Conservation (phyloP, 2,797 vertebrate genomes). For the Sorex maritimensis region DNA sequence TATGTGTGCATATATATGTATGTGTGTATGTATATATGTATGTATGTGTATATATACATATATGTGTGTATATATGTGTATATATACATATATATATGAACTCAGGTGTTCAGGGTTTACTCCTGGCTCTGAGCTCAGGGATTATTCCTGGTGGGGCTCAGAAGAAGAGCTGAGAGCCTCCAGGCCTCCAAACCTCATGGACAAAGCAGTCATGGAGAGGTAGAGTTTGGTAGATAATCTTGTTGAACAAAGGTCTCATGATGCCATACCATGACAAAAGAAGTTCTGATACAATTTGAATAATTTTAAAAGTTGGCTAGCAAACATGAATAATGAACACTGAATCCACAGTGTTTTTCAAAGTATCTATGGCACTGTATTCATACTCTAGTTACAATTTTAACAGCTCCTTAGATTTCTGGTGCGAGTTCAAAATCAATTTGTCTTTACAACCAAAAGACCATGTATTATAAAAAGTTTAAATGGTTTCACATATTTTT, state of each 20-base stretch:
- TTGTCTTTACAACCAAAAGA: neutral
- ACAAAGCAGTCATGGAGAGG: neutral
- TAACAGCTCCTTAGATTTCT: neutral
- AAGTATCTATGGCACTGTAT: neutral
- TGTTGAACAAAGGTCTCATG: neutral
- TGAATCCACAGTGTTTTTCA: neutral
- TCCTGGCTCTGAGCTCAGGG: no score
- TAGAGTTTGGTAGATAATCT: no score
- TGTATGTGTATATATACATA: no score
- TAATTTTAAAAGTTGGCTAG: neutral
- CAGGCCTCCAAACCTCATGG: neutral
- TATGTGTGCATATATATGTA: no score
- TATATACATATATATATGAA: no score
- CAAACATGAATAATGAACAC: neutral
- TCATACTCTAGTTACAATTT: neutral
- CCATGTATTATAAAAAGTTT: neutral
- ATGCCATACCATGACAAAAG: neutral
- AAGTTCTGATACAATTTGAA: neutral
- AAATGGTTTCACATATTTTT: constrained; percentile 44
- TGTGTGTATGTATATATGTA: no score
- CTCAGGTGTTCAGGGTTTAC: no score
- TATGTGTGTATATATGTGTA: no score
- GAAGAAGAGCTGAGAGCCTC: no score
- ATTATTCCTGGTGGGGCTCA: no score
- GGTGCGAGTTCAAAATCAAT: neutral